Evolutionary conservation across 2,888 invertebrate genomes (phyloP).

Genomic region (Leucophenga montana): DNA sequence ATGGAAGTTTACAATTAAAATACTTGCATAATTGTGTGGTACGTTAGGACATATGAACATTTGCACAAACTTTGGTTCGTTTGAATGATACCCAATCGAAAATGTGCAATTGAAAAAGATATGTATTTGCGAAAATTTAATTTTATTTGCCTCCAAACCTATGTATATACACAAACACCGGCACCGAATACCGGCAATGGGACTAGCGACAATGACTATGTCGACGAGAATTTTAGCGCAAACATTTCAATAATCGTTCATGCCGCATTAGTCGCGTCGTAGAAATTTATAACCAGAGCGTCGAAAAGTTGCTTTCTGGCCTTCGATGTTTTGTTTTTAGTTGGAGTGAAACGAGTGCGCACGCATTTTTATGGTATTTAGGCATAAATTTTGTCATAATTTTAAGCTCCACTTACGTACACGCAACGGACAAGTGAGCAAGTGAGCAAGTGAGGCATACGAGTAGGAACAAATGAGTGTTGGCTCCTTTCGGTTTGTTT

Average conservation of each 20-base stretch:
- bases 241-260: slow-evolving; percentile 23
- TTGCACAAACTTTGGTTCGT: background rate
- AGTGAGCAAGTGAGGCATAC: background rate
- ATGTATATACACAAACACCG: no score
- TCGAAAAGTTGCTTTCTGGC: background rate
- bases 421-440: slow-evolving; percentile 29
- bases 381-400: slow-evolving; percentile 57
- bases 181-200: no score
- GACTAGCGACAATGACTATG: no score
- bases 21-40: no score
- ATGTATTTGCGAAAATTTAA: no score
- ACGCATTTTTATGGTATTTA: slow-evolving; percentile 36
- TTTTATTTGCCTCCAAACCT: no score
- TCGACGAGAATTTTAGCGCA: background rate
- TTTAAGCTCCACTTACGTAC: slow-evolving; percentile 48
- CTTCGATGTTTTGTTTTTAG: background rate
- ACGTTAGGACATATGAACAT: no score
- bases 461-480: no score
- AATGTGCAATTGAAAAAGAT: no score
- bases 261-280: slow-evolving; percentile 1
- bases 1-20: no score
- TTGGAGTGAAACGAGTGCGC: no score
- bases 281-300: background rate
- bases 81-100: background rate
- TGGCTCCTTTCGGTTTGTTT: no score